These are phyloP conservation scores for Passerina amoena DNA, from an alignment of 2,113 vertebrate genomes.

Conservation along the genomic window DNA sequence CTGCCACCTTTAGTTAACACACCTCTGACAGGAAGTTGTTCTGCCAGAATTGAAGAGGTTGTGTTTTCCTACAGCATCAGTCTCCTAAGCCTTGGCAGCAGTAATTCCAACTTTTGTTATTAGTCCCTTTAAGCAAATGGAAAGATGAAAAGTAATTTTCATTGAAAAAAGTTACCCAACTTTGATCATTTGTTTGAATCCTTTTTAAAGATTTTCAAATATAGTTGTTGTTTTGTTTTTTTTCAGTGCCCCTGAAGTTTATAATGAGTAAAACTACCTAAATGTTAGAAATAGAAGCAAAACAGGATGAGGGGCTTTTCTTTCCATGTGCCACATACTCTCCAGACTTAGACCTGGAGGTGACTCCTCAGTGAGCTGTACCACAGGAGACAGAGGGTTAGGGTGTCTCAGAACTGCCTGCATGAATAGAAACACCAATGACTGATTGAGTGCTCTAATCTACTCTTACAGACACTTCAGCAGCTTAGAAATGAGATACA, in stretches of 20 bases:
- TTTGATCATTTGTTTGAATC: not conserved
- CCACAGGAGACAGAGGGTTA: not conserved
- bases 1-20: not conserved
- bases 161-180: not conserved
- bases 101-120: not conserved
- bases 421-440: not conserved
- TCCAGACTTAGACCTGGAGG: not conserved
- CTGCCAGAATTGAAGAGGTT: not conserved
- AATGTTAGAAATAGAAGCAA: not conserved
- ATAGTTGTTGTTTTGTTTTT: not conserved
- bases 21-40: not conserved
- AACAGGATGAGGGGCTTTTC: accelerated
- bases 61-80: not conserved
- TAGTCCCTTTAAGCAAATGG: not conserved
- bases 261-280: not conserved
- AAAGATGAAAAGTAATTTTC: not conserved
- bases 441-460: not conserved
- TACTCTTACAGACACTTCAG: not conserved
- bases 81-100: not conserved
- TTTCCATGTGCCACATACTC: not conserved
- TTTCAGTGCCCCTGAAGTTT: not conserved
- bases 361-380: not conserved
- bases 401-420: not conserved
- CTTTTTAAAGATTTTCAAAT: not conserved
- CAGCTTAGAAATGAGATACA: not conserved